Percentiles rank a stretch among this genome's conserved stretches.
Evolutionary conservation across 35 echinoderm and acorn worm genomes (phyloP).

Genomic region (Hemicentrotus pulcherrimus): DNA sequence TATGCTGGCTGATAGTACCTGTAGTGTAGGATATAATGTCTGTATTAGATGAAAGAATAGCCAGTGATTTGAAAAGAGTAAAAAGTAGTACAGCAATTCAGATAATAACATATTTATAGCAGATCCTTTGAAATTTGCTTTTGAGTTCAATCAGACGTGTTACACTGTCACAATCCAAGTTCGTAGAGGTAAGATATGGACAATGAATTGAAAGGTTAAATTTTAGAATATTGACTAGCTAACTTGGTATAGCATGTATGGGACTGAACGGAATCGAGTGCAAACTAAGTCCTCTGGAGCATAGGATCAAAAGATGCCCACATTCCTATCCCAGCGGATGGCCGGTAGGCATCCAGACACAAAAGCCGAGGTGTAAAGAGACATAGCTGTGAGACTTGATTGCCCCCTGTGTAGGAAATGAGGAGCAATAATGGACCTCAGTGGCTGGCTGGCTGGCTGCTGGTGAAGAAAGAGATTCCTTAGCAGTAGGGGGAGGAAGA

Average conservation of each 20-base stretch:
- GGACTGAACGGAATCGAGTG: background rate
- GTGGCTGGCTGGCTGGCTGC: background rate
- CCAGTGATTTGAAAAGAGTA: too few relatives aligned
- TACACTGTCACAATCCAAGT: background rate
- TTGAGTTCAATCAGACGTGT: background rate
- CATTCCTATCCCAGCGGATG: conserved; percentile 37
- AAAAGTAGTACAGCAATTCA: too few relatives aligned
- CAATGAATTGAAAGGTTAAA: background rate
- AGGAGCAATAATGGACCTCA: background rate
- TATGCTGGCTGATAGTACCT: background rate
- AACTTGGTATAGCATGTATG: background rate
- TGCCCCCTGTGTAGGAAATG: background rate
- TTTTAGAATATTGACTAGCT: background rate
- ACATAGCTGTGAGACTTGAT: background rate
- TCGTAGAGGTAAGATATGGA: background rate
- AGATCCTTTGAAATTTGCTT: background rate
- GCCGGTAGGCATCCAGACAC: conserved; percentile 35
- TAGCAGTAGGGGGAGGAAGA: conserved; percentile 2
- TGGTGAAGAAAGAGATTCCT: conserved; percentile 15
- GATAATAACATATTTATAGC: too few relatives aligned
- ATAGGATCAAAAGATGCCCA: background rate
- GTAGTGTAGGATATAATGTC: background rate
- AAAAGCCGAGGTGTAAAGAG: conserved; percentile 1
- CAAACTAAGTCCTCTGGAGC: background rate
- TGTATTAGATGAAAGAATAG: too few relatives aligned